These are phyloP conservation scores for Xiphophorus hellerii DNA, from an alignment of 2,113 vertebrate genomes.

Conservation along the genomic window DNA sequence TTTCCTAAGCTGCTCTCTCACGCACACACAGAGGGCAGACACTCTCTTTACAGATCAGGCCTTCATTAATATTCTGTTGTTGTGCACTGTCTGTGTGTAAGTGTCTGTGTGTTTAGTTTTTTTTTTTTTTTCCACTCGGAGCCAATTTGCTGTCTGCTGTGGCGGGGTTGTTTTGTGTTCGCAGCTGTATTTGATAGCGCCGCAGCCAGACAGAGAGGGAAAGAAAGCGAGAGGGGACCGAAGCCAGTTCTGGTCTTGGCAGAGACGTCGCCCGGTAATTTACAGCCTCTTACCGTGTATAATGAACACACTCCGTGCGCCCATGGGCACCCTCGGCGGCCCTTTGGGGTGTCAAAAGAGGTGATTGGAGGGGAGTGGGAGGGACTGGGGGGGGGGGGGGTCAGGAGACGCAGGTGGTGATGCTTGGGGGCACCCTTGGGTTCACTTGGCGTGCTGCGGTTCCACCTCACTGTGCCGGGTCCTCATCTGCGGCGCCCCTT, in stretches of 20 bases:
- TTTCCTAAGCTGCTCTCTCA: conserved; percentile 32
- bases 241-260: conserved; percentile 70
- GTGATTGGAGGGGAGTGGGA: conserved; percentile 2
- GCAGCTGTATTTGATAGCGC: conserved; percentile 84
- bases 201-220: conserved; percentile 58
- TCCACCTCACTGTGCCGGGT: conserved; percentile 68
- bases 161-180: conserved; percentile 80
- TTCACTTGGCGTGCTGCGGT: conserved; percentile 60
- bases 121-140: conserved; percentile 63
- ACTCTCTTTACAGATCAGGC: conserved; percentile 55
- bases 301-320: conserved; percentile 76
- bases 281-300: conserved; percentile 79
- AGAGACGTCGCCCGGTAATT: conserved; percentile 81
- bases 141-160: conserved; percentile 81
- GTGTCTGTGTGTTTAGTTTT: conserved; percentile 48
- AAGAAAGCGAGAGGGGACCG: conserved; percentile 26
- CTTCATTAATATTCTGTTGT: conserved; percentile 85
- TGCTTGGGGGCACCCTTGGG: conserved; percentile 73
- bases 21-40: conserved; percentile 29
- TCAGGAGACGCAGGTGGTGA: conserved; percentile 79
- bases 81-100: conserved; percentile 71
- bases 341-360: conserved; percentile 56
- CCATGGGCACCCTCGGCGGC: conserved; percentile 58
- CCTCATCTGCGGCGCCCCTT: conserved; percentile 57
- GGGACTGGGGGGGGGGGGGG: conserved; percentile 8